Evolutionary conservation across 2,113 vertebrate species (phyloP).

Genomic region (Prionailurus bengalensis): DNA sequence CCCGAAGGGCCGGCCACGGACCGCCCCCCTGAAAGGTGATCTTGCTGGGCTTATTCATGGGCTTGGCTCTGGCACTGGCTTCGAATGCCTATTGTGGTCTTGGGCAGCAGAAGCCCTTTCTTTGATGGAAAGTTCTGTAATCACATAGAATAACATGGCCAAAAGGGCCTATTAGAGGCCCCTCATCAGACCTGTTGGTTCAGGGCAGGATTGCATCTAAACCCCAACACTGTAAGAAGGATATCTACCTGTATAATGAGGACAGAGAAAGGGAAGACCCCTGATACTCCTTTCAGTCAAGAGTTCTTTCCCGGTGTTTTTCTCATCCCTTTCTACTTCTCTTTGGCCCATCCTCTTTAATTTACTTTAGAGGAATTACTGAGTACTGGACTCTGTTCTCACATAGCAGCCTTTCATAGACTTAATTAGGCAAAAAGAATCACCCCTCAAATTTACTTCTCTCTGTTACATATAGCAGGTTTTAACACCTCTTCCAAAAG

Average conservation of each 20-base stretch:
- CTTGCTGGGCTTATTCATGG: constrained; percentile 57
- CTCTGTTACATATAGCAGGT: background rate
- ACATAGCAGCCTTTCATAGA: constrained; percentile 35
- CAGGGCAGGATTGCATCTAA: constrained; percentile 30
- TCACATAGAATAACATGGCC: constrained; percentile 45
- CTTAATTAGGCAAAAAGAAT: constrained; percentile 46
- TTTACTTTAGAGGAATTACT: constrained; percentile 14
- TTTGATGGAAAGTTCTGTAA: constrained; percentile 57
- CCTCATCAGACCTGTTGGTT: constrained; percentile 3
- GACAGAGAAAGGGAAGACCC: constrained; percentile 5
- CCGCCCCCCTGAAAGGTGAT: constrained; percentile 97
- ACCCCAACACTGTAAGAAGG: background rate
- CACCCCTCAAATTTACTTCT: background rate
- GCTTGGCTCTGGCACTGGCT: constrained; percentile 36
- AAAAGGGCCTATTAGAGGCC: background rate
- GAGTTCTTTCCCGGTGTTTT: constrained; percentile 48
- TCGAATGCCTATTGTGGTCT: constrained; percentile 42
- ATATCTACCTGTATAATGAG: background rate
- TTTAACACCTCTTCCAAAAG: constrained; percentile 44
- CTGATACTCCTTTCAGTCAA: constrained; percentile 22
- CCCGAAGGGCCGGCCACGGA: constrained; percentile 95
- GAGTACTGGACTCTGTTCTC: constrained; percentile 4
- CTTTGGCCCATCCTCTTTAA: constrained; percentile 18
- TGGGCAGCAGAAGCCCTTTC: background rate
- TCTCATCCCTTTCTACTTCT: constrained; percentile 36